Percentiles rank a stretch among this genome's conserved stretches.
These are phyloP conservation scores for Etia nguti DNA, from an alignment of 2,113 vertebrate species.

Conservation along the genomic window DNA sequence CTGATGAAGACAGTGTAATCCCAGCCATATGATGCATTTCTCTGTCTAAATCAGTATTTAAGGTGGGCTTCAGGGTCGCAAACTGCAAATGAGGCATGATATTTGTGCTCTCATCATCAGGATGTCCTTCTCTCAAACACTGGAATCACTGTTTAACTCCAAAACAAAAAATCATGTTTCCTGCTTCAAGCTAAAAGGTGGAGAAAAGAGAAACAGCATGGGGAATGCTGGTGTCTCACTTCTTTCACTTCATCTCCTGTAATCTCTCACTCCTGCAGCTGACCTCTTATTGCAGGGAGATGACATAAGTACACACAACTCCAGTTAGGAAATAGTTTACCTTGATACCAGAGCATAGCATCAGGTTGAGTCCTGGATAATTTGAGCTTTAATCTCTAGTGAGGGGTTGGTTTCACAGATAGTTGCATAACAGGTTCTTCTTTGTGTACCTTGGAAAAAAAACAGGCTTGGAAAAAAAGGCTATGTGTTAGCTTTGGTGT, in stretches of 20 bases:
- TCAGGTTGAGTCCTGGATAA: constrained; percentile 10
- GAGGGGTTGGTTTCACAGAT: not conserved
- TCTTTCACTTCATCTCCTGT: not conserved
- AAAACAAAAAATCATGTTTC: not conserved
- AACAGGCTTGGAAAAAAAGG: not conserved
- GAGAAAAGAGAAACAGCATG: not conserved
- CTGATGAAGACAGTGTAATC: not conserved
- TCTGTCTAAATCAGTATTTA: not conserved
- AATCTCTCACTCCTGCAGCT: not conserved
- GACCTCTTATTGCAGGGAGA: constrained; percentile 26
- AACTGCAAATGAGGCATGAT: not conserved
- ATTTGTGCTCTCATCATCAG: not conserved
- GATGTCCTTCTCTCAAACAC: not conserved
- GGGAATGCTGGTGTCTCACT: not conserved
- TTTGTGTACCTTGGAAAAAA: not conserved
- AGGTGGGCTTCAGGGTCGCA: not conserved
- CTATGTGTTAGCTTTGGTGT: not conserved
- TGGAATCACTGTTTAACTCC: not conserved
- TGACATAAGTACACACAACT: not conserved
- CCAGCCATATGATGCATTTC: not conserved
- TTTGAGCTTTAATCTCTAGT: not conserved
- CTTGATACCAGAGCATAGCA: not conserved
- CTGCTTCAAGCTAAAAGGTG: not conserved
- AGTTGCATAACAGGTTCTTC: not conserved
- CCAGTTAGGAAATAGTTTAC: constrained; percentile 23